Conservation (phyloP, 2,797 vertebrate species). For the Tapirus indicus region DNA sequence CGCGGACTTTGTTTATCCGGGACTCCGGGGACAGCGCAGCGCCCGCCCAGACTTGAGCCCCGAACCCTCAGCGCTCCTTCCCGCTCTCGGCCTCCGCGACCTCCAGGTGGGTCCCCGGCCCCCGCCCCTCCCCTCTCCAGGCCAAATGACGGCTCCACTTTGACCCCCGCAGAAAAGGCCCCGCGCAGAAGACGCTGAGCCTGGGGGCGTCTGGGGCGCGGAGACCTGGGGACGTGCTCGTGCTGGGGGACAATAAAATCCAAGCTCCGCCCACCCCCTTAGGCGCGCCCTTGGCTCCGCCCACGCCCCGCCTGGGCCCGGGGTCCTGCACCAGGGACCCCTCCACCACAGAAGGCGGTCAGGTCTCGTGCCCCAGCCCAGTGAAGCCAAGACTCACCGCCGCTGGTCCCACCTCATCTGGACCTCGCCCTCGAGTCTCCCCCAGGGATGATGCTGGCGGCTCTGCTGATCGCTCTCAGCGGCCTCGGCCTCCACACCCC, state of each 20-base stretch:
- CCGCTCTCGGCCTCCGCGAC: background rate
- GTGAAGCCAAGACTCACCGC: background rate
- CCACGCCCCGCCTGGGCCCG: background rate
- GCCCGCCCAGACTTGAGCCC: background rate
- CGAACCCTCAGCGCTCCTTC: background rate
- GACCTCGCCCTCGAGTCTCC: background rate
- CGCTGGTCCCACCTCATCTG: background rate
- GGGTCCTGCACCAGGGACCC: background rate
- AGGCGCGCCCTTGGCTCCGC: background rate
- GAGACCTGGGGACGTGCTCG: background rate
- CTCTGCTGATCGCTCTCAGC: conserved; percentile 64
- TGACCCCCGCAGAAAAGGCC: too few relatives aligned
- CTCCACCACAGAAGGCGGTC: background rate
- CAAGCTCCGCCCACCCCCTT: background rate
- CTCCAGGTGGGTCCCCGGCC: conserved; percentile 47
- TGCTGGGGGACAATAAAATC: background rate
- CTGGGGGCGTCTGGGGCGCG: background rate
- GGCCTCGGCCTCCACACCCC: conserved; percentile 16
- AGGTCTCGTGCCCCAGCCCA: background rate
- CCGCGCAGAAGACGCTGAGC: background rate
- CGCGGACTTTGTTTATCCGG: background rate
- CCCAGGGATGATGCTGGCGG: conserved; percentile 41
- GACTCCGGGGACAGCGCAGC: background rate
- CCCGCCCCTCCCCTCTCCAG: background rate
- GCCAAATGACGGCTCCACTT: background rate